Evolutionary conservation across 2,888 invertebrate species (phyloP).

Genomic region (Hydropsyche betteni): DNA sequence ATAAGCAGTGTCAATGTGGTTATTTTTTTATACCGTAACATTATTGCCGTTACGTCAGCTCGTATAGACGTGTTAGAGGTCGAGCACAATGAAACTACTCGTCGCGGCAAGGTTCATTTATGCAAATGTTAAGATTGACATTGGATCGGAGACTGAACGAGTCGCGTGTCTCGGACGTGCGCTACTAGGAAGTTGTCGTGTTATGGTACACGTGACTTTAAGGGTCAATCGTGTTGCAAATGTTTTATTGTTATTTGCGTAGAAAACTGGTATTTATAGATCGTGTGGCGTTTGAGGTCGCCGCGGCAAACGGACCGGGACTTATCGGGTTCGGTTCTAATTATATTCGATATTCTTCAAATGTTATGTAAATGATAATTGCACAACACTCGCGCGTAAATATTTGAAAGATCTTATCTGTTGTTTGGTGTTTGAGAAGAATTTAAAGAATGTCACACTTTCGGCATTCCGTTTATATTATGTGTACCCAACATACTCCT

Average conservation of each 20-base stretch:
- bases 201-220: constrained; percentile 10
- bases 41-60: constrained; percentile 1
- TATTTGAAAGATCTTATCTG: too few relatives aligned
- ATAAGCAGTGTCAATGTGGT: too few relatives aligned
- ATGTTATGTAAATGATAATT: too few relatives aligned
- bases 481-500: too few relatives aligned
- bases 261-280: too few relatives aligned
- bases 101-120: constrained; percentile 22
- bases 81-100: constrained; percentile 3
- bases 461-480: too few relatives aligned
- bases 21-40: too few relatives aligned
- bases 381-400: too few relatives aligned
- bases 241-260: neutral
- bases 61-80: neutral
- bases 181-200: constrained; percentile 13
- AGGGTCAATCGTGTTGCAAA: constrained; percentile 1
- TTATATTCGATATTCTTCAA: too few relatives aligned
- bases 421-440: too few relatives aligned
- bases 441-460: too few relatives aligned
- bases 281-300: too few relatives aligned
- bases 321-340: neutral
- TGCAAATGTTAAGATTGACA: constrained; percentile 27
- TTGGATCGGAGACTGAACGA: constrained; percentile 14
- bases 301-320: constrained; percentile 4
- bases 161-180: constrained; percentile 9